phyloP scores from a whole-genome alignment of 1,140 invertebrate genomes.

The Metopolophium dirhodum region DNA sequence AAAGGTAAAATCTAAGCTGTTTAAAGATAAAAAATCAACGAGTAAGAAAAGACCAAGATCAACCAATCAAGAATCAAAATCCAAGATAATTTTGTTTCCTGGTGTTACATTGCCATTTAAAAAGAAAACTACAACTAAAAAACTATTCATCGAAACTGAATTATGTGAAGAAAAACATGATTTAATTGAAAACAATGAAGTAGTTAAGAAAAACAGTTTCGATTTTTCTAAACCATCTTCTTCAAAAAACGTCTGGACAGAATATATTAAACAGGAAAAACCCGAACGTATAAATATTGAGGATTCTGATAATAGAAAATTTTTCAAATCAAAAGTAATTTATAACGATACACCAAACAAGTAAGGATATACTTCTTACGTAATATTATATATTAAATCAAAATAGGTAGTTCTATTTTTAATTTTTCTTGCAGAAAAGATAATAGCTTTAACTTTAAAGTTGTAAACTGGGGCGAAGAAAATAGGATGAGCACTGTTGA shows the following conservation, averaged over 20 bases:
- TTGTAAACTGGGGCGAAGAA: constrained; percentile 49
- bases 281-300: constrained; percentile 37
- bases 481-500: constrained; percentile 47
- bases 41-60: constrained; percentile 43
- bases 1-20: constrained; percentile 48
- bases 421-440: constrained; percentile 18
- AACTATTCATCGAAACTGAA: constrained; percentile 28
- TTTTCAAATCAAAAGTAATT: constrained; percentile 49
- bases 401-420: background rate
- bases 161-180: background rate
- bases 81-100: constrained; percentile 19
- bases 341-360: background rate
- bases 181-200: background rate
- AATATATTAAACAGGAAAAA: constrained; percentile 39
- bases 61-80: constrained; percentile 30
- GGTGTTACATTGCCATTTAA: constrained; percentile 40
- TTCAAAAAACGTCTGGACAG: constrained; percentile 26
- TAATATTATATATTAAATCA: background rate
- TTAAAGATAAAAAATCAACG: constrained; percentile 43
- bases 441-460: constrained; percentile 48
- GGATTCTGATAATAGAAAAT: constrained; percentile 41
- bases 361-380: background rate
- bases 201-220: background rate
- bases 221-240: constrained; percentile 1
- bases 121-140: constrained; percentile 28